Percentiles rank a stretch among this genome's conserved stretches.
Conservation (phyloP, 2,797 vertebrate genomes). For the Cheirogaleus major region DNA sequence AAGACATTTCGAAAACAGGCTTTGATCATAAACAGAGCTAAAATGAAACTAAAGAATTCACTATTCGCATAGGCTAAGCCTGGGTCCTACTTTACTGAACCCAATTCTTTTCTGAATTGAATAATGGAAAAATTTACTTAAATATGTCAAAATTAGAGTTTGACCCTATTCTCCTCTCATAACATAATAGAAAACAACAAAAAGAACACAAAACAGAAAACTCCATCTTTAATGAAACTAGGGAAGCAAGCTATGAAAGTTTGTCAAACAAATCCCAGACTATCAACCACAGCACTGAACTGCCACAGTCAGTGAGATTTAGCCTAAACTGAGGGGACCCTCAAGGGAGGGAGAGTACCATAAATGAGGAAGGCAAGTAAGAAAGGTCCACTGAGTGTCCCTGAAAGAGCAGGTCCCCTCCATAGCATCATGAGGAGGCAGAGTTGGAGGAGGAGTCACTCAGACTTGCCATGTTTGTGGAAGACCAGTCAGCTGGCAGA, state of each 20-base stretch:
- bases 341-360: not conserved
- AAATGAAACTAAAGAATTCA: not conserved
- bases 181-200: not conserved
- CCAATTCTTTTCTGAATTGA: not conserved
- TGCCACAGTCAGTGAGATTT: not conserved
- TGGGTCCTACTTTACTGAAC: not conserved
- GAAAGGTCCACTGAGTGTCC: not conserved
- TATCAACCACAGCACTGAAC: not conserved
- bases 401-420: not conserved
- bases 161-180: not conserved
- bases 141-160: not conserved
- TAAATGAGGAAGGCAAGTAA: not conserved
- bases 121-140: not conserved
- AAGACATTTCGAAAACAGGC: not conserved
- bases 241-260: not conserved
- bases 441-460: not conserved
- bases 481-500: not conserved
- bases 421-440: not conserved
- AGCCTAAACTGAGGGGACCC: not conserved
- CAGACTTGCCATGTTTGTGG: not conserved
- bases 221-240: not conserved
- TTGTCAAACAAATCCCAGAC: not conserved
- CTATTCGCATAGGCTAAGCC: not conserved
- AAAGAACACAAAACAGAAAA: not conserved
- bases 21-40: not conserved